A percentile compares a stretch with the other conserved stretches of the same genome.
Conservation (phyloP, 2,797 vertebrate species). For the Sebastes kiyomatsui region DNA sequence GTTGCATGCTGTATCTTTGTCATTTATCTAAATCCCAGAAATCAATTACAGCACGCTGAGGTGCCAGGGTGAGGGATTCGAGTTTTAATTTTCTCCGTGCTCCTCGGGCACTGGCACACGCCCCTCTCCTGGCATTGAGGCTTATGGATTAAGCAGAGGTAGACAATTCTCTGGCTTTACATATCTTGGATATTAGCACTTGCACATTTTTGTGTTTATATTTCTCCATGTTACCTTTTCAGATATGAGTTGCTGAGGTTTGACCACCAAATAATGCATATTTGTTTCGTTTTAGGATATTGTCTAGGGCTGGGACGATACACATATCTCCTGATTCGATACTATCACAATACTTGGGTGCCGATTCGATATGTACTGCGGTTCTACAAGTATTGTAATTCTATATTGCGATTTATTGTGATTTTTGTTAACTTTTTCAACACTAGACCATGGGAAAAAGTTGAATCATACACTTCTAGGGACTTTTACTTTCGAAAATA, state of each 20-base stretch:
- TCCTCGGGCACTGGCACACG: constrained; percentile 40
- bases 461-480: too few species aligned
- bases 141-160: constrained; percentile 51
- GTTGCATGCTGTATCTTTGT: constrained; percentile 53
- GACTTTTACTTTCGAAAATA: too few species aligned
- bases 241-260: background rate
- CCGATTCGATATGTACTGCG: too few species aligned
- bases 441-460: too few species aligned
- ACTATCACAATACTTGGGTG: too few species aligned
- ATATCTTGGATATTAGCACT: constrained; percentile 37
- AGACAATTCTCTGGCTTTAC: constrained; percentile 57
- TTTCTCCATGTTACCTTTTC: constrained; percentile 19
- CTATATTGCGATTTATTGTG: too few species aligned
- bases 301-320: background rate
- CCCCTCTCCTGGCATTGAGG: constrained; percentile 40
- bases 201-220: constrained; percentile 30
- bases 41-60: constrained; percentile 64
- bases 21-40: constrained; percentile 77
- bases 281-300: background rate
- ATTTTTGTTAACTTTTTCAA: too few species aligned
- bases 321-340: too few species aligned
- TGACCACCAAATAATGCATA: background rate
- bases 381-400: too few species aligned
- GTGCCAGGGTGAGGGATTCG: constrained; percentile 55
- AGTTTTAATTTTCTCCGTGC: constrained; percentile 61